A percentile compares a stretch with the other conserved stretches of the same genome.
phyloP scores from a whole-genome alignment of 2,888 invertebrate genomes.

The Patella depressa region DNA sequence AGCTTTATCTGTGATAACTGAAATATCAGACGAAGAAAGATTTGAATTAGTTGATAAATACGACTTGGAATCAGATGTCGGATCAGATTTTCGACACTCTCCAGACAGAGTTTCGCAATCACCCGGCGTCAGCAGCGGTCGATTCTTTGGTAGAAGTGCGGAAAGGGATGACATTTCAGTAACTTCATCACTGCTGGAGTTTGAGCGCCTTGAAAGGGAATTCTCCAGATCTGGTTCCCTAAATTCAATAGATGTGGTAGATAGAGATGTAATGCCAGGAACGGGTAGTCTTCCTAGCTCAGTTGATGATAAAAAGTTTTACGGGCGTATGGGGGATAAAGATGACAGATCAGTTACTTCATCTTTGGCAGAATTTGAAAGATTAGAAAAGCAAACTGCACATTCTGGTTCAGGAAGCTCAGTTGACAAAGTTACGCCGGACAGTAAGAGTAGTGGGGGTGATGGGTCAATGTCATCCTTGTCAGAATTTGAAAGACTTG shows the following conservation, averaged over 20 bases:
- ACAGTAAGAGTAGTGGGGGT: conserved; percentile 58
- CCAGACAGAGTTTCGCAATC: conserved; percentile 80
- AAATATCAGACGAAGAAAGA: conserved; percentile 64
- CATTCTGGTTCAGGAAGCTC: conserved; percentile 85
- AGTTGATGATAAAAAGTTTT: conserved; percentile 53
- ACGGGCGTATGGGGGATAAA: conserved; percentile 80
- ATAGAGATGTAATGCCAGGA: conserved; percentile 73
- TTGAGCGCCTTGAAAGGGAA: conserved; percentile 90
- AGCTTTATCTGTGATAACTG: conserved; percentile 63
- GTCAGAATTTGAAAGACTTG: conserved; percentile 92
- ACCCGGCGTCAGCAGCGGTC: conserved; percentile 78
- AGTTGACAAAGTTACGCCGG: conserved; percentile 73
- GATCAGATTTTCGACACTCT: conserved; percentile 77
- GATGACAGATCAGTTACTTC: conserved; percentile 93
- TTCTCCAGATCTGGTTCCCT: conserved; percentile 72
- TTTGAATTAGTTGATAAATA: conserved; percentile 74
- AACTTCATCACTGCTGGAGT: conserved; percentile 89
- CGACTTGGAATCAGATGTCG: conserved; percentile 79
- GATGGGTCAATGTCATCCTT: conserved; percentile 76
- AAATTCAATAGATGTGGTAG: conserved; percentile 52
- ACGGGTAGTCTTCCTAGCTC: conserved; percentile 74
- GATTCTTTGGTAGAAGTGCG: conserved; percentile 84
- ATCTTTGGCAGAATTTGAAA: conserved; percentile 90
- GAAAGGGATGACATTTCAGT: conserved; percentile 94
- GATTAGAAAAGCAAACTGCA: conserved; percentile 84